These are phyloP conservation scores for Desmodus rotundus DNA, from an alignment of 2,113 vertebrate species.

Conservation along the genomic window DNA sequence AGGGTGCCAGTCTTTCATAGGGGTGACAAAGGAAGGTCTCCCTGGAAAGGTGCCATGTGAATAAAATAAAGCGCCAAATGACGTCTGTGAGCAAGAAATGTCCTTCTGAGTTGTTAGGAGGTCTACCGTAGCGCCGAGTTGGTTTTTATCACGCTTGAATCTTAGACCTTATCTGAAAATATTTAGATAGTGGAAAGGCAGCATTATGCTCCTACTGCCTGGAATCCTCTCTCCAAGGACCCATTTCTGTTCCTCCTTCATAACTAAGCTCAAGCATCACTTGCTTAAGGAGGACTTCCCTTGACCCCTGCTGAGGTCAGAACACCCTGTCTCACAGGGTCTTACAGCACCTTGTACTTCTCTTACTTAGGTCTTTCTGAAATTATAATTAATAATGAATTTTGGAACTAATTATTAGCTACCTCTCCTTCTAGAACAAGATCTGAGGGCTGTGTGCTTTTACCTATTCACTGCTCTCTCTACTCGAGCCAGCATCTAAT, in stretches of 20 bases:
- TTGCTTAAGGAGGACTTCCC: not conserved
- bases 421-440: not conserved
- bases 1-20: not conserved
- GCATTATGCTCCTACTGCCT: not conserved
- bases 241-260: not conserved
- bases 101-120: not conserved
- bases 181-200: not conserved
- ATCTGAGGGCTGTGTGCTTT: not conserved
- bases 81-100: not conserved
- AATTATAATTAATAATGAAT: constrained; percentile 20
- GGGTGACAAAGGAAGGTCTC: not conserved
- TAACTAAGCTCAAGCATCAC: not conserved
- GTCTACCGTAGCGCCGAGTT: not conserved
- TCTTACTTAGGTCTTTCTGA: not conserved
- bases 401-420: not conserved
- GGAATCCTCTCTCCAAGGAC: not conserved
- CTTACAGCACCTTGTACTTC: not conserved
- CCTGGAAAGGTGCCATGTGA: not conserved
- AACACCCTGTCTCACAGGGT: not conserved
- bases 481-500: not conserved
- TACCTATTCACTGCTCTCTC: not conserved
- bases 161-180: not conserved
- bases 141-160: not conserved
- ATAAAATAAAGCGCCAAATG: constrained; percentile 1
- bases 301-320: not conserved